These are phyloP conservation scores for Kryptolebias ocellatus DNA, from an alignment of 2,797 vertebrate species.

Conservation along the genomic window DNA sequence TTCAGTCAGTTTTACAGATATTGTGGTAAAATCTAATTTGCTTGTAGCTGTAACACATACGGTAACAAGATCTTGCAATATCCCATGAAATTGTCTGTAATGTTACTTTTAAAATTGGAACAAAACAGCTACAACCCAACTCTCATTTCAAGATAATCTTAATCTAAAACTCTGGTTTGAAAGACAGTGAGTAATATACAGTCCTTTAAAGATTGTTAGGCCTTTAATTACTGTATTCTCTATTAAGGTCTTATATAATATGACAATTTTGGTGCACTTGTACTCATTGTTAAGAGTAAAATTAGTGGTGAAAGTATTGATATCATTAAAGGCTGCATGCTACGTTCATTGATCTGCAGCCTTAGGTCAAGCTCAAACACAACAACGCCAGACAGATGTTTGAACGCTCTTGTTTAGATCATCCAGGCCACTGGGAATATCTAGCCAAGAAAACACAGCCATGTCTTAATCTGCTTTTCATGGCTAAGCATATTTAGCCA, in stretches of 20 bases:
- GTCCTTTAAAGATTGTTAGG: no score
- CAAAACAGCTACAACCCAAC: no score
- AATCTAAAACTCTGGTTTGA: no score
- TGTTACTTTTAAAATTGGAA: no score
- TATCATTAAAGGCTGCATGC: conserved; percentile 4
- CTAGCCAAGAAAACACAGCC: conserved; percentile 75
- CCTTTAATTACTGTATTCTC: not conserved
- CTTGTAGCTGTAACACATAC: no score
- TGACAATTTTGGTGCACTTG: not conserved
- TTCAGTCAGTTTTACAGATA: no score
- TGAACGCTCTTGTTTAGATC: conserved; percentile 63
- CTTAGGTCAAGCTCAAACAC: conserved; percentile 52
- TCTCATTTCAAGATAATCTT: no score
- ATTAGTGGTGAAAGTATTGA: not conserved
- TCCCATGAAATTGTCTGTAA: no score
- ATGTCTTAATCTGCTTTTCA: conserved; percentile 81
- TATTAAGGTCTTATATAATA: not conserved
- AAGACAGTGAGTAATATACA: no score
- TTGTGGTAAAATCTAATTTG: no score
- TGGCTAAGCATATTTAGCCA: conserved; percentile 80
- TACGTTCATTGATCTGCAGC: conserved; percentile 30
- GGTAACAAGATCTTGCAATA: no score
- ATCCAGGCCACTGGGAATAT: conserved; percentile 63
- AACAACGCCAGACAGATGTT: conserved; percentile 67
- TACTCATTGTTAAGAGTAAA: not conserved